Base-by-base conservation (phyloP, 2,888 invertebrate genomes). In the Blera fallax region DNA sequence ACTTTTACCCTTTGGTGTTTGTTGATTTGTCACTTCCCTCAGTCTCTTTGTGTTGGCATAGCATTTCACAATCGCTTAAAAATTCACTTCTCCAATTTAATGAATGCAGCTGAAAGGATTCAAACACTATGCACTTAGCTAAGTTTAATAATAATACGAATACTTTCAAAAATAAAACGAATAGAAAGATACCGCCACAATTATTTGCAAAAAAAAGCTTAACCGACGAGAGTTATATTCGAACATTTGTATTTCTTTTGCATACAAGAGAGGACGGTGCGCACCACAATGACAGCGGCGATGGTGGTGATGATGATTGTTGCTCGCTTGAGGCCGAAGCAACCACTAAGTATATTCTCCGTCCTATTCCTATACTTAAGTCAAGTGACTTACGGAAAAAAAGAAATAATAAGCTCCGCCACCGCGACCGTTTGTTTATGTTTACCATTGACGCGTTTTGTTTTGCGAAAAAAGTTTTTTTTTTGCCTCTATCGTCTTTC, bases 321-420 rank as follows among this genome's bases (percentile, higher is more conserved):
- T 79, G 83, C 74, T 79, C 69, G 73, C 67, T 69, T 84, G 80
- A 76, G 67, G 76, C 76, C 74, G 79, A 80, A 76, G 80, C 80
- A 80, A 80, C 80, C 76, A 85, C 84, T 85, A 80, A 79, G 29
- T 76, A 60, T 54, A 50, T 85, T 85, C 34, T 54, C 82, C 29
- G 77, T 77, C 77, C 77, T 77, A 73, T 77, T 83, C 72, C 77
- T 50, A 81, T 81, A 76, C 81, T 81, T 65, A 72, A 83, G 82
- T 73, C 76, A 85, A 85, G 80, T 76, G 74, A 85, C 65, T 84
- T 70, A 65, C 58, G 60, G 40, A 54, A 54, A 74, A 64, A 34
- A 54, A 69, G 62, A 56, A 77, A 40, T 45, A 65, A 50, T 76
- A 62, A 79, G 84, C 79, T 84, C 27, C 58, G 50, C 79, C 40